Evolutionary conservation across 2,113 vertebrate genomes (phyloP).

Genomic region (Microcebus ravelobensis): DNA sequence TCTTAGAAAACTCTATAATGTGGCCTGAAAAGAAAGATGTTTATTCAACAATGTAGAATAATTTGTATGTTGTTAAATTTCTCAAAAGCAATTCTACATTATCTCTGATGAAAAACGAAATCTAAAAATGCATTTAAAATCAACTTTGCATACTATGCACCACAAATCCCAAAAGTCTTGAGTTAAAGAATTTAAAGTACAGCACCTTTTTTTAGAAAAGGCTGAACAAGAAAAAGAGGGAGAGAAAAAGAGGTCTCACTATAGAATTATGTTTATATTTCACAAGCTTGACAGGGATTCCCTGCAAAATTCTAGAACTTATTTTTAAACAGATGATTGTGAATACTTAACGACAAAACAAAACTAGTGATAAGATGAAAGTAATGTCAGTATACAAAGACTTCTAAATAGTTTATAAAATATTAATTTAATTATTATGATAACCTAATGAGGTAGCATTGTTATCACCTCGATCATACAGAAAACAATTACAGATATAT

Average conservation of each 20-base stretch:
- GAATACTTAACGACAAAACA: neutral
- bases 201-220: neutral
- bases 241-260: neutral
- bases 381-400: neutral
- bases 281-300: neutral
- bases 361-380: neutral
- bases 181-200: neutral
- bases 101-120: neutral
- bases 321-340: neutral
- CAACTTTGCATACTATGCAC: neutral
- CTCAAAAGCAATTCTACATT: neutral
- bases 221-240: neutral
- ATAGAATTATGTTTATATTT: neutral
- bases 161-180: neutral
- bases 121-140: neutral
- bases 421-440: neutral
- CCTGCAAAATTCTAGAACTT: neutral
- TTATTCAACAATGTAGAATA: neutral
- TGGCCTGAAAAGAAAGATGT: neutral
- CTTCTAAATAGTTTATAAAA: neutral
- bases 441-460: neutral
- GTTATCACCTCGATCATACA: neutral
- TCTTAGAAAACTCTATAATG: neutral
- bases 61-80: neutral
- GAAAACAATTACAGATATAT: neutral